Evolutionary conservation across 2,113 vertebrate genomes (phyloP).

Genomic region (Chaenocephalus aceratus): DNA sequence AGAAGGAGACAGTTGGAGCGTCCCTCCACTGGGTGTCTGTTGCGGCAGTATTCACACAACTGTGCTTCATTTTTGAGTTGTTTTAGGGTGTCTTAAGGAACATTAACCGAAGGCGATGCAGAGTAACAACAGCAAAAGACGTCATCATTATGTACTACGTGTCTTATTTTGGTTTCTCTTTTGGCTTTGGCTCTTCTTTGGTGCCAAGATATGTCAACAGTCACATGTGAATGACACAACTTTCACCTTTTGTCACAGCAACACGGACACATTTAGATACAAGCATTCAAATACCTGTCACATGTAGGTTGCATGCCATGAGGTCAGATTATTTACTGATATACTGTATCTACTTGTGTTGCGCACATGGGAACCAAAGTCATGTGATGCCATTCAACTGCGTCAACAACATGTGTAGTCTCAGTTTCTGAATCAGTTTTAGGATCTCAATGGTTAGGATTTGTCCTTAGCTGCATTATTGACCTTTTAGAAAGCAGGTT

Average conservation of each 20-base stretch:
- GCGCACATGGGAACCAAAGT: background rate
- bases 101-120: background rate
- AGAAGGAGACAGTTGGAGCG: background rate
- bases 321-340: constrained; percentile 18
- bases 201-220: constrained; percentile 8
- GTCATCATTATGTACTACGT: background rate
- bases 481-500: constrained; percentile 18
- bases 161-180: background rate
- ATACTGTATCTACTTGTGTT: background rate
- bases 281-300: constrained; percentile 5
- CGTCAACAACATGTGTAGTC: background rate
- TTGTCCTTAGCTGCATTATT: background rate
- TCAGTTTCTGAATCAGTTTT: background rate
- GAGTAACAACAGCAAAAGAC: background rate
- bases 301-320: constrained; percentile 27
- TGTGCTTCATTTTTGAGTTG: constrained; percentile 24
- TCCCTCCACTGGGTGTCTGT: background rate
- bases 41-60: background rate
- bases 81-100: background rate
- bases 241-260: constrained; percentile 28
- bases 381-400: background rate
- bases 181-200: background rate
- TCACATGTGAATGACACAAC: constrained; percentile 4
- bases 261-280: constrained; percentile 30
- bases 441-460: background rate